These are phyloP conservation scores for Gallinago solitaria DNA, from an alignment of 2,797 vertebrate genomes.

Conservation along the genomic window DNA sequence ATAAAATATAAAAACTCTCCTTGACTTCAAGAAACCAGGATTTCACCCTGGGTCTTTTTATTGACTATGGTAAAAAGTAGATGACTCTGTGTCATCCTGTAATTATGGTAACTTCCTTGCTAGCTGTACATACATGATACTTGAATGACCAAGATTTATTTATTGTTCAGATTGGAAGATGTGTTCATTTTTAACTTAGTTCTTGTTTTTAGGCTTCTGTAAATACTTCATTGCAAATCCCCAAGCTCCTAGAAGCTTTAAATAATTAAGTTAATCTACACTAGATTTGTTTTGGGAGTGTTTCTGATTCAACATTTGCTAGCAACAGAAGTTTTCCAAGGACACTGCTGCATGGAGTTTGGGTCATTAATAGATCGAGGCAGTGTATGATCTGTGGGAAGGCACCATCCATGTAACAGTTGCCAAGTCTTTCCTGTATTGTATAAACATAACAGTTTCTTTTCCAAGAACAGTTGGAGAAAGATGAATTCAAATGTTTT, in stretches of 20 bases:
- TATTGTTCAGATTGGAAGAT: not conserved
- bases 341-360: constrained; percentile 39
- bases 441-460: constrained; percentile 11
- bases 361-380: constrained; percentile 58
- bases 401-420: not conserved
- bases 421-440: constrained; percentile 35
- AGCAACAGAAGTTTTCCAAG: constrained; percentile 69
- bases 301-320: constrained; percentile 65
- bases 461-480: constrained; percentile 62
- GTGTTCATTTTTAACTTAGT: not conserved
- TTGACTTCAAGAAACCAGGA: not conserved
- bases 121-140: not conserved
- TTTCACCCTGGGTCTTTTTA: not conserved
- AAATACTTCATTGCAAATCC: constrained; percentile 34
- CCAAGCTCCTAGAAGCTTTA: constrained; percentile 25
- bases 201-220: not conserved
- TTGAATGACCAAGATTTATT: not conserved
- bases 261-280: constrained; percentile 61
- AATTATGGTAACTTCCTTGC: not conserved
- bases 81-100: not conserved
- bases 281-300: constrained; percentile 63
- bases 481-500: constrained; percentile 42
- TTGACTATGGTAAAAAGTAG: not conserved
- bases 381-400: constrained; percentile 26
- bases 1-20: not conserved